Evolutionary conservation across 2,113 vertebrate genomes (phyloP), one percentile per base, ranked within the genome.

Genomic region (Alces alces): DNA sequence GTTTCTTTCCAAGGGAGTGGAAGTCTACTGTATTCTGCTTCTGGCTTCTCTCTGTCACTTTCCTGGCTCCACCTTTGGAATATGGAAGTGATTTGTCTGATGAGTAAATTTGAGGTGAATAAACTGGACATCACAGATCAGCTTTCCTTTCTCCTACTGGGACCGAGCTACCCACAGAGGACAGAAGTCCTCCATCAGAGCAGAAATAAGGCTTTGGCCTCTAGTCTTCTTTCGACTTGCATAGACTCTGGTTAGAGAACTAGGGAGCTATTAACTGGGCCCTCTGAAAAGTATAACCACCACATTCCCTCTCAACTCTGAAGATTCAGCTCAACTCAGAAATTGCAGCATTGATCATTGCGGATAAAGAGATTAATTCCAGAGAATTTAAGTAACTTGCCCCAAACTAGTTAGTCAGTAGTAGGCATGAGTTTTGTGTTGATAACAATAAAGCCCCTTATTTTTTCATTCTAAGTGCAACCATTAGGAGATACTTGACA

Each of bases 401-500:
- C 64, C 55, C 43, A 84, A 84, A 60, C 21, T 83, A 79, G 43
- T 11, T 39, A 80, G 17, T 82, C 61, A 89, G 25, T 79, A 86
- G 14, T n/a, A 89, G 17, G 95, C 30, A 55, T 87, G 96, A 80
- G 94, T 70, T 91, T 97, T 76, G 92, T 80, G 21, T 50, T 28
- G 23, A 88, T 70, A 86, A 79, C 55, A 89, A 84, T 61, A 82
- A 89, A 95, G 70, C 27, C 73, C 16, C 39, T 25, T 43, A 30
- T 60, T 95, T 95, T 89, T 83, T 78, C 50, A 93, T 95, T 85
- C 58, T 80, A 83, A 96, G 88, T 80, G 83, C 52, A 96, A 47
- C 55, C 39, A 82, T 54, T 36, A n/a, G 60, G 17, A 39, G 54
- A 80, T 55, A 89, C 43, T 95, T 93, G 60, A 28, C 55, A 95